Base-by-base conservation (phyloP, 2,113 vertebrate species). In the Myrmecobius fasciatus region DNA sequence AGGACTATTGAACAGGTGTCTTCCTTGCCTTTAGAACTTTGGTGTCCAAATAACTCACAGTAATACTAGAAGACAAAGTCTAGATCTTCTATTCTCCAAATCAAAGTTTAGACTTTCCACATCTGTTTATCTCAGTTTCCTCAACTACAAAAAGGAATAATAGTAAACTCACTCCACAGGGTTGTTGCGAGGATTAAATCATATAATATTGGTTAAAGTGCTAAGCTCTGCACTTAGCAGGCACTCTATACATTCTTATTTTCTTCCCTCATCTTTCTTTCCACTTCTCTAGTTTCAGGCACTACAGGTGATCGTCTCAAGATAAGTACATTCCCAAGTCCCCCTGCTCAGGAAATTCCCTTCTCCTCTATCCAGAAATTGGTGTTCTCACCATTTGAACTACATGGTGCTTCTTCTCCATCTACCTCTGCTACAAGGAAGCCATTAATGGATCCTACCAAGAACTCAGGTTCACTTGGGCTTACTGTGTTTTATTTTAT, bases 81-180 rank as follows among this genome's bases (percentile, higher is more conserved):
- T 75, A 7, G 36, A 25, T 8, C 14, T 20, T 75, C 25, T 26
- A 25, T 43, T 88, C 89, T 54, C 46, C 8, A 54, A 53, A 53
- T 5, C 3, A 90, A 90, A 89, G 36, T 49, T 92, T 46, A 51
- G 20, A 67, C 47, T 93, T 89, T 8, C 60, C 51, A 43, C 67
- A 8, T 56, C 88, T 95, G 26, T 31, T 60, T 60, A 60, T 28
- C 49, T 90, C 90, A 75, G 25, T 93, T 92, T 96, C 91, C 51
- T 97, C 67, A 43, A 92, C 91, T 94, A 89, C 93, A 53, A 91
- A 75, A 83, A 46, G 4, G 47, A 5, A 60, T 60, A 20, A 28
- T 52, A 52, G 91, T 91, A 91, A 94, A 49, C 9, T n/a, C 52
- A 51, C 26, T 52, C 94, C 43, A 14, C 1, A 49, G 89, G 54